Evolutionary conservation across 2,888 invertebrate genomes (phyloP), one percentile per base, ranked within the genome.

Genomic region (Lysandra coridon): DNA sequence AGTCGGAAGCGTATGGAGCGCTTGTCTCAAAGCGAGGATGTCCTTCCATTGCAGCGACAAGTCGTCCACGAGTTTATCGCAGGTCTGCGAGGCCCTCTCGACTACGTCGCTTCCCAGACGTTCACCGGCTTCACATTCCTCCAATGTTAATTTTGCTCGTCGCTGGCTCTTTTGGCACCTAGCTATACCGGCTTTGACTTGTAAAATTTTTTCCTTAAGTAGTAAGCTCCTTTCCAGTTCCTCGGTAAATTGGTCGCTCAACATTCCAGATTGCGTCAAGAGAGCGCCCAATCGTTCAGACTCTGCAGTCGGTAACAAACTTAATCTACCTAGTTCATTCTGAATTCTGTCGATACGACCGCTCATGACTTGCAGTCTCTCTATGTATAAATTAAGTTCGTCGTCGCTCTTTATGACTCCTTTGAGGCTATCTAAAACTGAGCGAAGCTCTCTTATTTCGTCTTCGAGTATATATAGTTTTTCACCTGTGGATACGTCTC

Each of bases 321-420:
- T 97, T 74, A 97, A 90, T 80, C 97, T 95, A 0, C 97, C 97
- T 37, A 98, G 92, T 87, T 98, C 97, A 85, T 97, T 97, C 85
- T 97, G 97, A 82, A 98, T 97, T 78, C 96, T 95, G 79, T 96
- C 96, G n/a, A 97, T 96, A 17, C 97, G 95, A 3, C 96, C 95
- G 62, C 96, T 96, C 89, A 97, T 95, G 0, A 98, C 97, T 90
- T 98, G 97, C 10, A 98, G 91, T 78, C 97, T 95, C 89, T 98
- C 97, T 10, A 98, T 96, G 86, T 98, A 98, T 6, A 98, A 92
- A 84, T 96, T 96, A 0, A 98, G 92, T 86, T 98, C 98, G 83
- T 98, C 98, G 85, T 97, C 97, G 79, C 96, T 97, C 86, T 97
- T 97, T 74, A 98, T 96, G 0, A 97, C 96, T 1, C 97, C 97